phyloP scores from a whole-genome alignment of 2,888 invertebrate genomes.

The Dynastes tityus region DNA sequence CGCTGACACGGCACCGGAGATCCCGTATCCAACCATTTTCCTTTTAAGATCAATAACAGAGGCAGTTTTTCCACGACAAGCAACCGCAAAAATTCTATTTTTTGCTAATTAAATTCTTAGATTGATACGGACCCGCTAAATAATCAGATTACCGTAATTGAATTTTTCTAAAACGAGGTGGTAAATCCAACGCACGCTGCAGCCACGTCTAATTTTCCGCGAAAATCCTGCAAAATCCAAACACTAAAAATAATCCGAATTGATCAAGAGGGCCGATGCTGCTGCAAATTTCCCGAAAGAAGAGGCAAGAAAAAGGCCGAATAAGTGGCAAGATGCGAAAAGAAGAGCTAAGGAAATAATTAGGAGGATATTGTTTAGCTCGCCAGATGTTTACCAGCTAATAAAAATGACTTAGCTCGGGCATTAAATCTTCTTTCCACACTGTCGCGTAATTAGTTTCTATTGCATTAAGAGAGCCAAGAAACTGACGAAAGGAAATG shows the following conservation, averaged over 20 bases:
- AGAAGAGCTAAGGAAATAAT: constrained; percentile 17
- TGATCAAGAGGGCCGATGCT: background rate
- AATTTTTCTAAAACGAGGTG: constrained; percentile 1
- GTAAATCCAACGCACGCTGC: background rate
- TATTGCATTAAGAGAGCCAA: background rate
- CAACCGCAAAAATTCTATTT: background rate
- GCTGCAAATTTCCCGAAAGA: too few species aligned
- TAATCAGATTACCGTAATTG: constrained; percentile 17
- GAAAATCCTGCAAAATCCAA: constrained; percentile 9
- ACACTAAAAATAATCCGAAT: constrained; percentile 10
- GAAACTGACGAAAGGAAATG: background rate
- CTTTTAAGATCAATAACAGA: background rate
- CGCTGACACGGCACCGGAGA: too few species aligned
- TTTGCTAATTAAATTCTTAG: constrained; percentile 12
- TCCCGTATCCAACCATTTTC: background rate
- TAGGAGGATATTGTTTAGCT: constrained; percentile 34
- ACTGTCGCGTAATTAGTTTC: constrained; percentile 26
- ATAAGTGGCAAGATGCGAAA: background rate
- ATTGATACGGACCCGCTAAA: background rate
- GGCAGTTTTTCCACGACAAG: background rate
- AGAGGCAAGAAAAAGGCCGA: background rate
- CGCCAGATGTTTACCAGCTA: constrained; percentile 37
- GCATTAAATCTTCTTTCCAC: constrained; percentile 27
- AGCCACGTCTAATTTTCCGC: background rate
- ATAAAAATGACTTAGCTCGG: constrained; percentile 30